Conservation (phyloP, 1,140 invertebrate genomes). For the Sitophilus oryzae region DNA sequence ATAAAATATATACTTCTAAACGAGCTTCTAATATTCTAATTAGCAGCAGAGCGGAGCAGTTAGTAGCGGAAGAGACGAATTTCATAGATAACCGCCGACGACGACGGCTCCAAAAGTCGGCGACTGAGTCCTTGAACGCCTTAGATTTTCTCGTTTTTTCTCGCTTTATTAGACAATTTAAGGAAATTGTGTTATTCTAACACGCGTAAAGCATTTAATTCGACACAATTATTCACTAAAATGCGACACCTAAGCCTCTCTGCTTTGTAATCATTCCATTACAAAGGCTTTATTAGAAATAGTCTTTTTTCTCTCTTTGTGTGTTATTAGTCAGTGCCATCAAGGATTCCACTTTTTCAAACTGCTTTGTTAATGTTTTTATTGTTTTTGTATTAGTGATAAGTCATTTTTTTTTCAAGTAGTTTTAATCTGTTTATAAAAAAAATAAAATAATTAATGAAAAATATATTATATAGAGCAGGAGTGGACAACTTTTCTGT, state of each 20-base stretch:
- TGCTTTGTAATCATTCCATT: background rate
- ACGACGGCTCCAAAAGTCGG: slow-evolving; percentile 5
- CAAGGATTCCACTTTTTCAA: background rate
- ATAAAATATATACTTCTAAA: too few species aligned
- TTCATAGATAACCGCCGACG: slow-evolving; percentile 11
- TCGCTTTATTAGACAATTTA: slow-evolving; percentile 21
- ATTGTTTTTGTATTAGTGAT: too few species aligned
- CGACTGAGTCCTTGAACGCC: slow-evolving; percentile 9
- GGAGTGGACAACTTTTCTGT: too few species aligned
- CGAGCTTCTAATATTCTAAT: slow-evolving; percentile 10
- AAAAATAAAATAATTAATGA: too few species aligned
- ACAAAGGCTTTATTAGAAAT: background rate
- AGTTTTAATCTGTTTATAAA: too few species aligned
- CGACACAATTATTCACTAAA: slow-evolving; percentile 16
- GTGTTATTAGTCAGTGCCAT: background rate
- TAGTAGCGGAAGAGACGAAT: slow-evolving; percentile 15
- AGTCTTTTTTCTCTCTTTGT: background rate
- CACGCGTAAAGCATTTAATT: slow-evolving; percentile 15
- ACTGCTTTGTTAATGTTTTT: too few species aligned
- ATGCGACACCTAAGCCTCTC: background rate
- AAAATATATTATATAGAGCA: too few species aligned
- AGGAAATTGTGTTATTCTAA: slow-evolving; percentile 24
- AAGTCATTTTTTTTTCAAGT: too few species aligned
- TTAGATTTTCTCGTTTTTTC: slow-evolving; percentile 19
- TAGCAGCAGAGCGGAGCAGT: background rate